A percentile compares a stretch with the other conserved stretches of the same genome.
phyloP scores from a whole-genome alignment of 2,797 vertebrate genomes.

The Cossypha heuglini region DNA sequence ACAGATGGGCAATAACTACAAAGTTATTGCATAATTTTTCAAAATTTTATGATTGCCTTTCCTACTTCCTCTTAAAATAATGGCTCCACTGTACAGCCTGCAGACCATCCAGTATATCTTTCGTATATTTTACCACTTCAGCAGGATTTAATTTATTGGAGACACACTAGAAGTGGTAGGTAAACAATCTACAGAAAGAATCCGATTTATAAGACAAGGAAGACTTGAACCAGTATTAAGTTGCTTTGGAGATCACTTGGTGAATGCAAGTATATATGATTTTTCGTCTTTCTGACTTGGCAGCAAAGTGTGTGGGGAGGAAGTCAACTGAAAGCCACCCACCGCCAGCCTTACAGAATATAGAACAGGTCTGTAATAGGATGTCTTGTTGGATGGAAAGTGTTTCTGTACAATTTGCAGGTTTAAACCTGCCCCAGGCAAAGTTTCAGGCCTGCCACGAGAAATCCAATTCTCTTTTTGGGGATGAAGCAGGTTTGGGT shows the following conservation, averaged over 20 bases:
- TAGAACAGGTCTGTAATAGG: constrained; percentile 57
- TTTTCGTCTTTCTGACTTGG: constrained; percentile 55
- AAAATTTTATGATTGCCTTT: constrained; percentile 79
- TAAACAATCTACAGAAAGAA: constrained; percentile 74
- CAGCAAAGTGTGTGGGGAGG: constrained; percentile 40
- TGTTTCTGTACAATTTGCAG: constrained; percentile 37
- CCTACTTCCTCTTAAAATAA: constrained; percentile 76
- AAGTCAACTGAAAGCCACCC: constrained; percentile 63
- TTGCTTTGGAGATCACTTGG: constrained; percentile 61
- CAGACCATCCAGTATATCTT: constrained; percentile 68
- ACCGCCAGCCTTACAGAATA: constrained; percentile 46
- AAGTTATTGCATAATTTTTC: constrained; percentile 80
- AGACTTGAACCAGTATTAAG: constrained; percentile 34
- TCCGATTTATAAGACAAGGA: constrained; percentile 68
- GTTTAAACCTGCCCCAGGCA: constrained; percentile 28
- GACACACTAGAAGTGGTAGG: constrained; percentile 72
- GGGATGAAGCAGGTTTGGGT: not conserved
- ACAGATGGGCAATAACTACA: constrained; percentile 77
- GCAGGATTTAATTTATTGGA: constrained; percentile 77
- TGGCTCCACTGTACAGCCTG: constrained; percentile 71
- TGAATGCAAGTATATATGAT: constrained; percentile 23
- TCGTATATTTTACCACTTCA: constrained; percentile 70
- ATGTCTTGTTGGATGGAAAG: constrained; percentile 54
- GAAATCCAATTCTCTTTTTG: constrained; percentile 8
- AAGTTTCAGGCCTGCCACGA: not conserved